A percentile compares a stretch with the other conserved stretches of the same genome.
Evolutionary conservation across 2,113 vertebrate species (phyloP).

Genomic region (Megalops atlanticus): DNA sequence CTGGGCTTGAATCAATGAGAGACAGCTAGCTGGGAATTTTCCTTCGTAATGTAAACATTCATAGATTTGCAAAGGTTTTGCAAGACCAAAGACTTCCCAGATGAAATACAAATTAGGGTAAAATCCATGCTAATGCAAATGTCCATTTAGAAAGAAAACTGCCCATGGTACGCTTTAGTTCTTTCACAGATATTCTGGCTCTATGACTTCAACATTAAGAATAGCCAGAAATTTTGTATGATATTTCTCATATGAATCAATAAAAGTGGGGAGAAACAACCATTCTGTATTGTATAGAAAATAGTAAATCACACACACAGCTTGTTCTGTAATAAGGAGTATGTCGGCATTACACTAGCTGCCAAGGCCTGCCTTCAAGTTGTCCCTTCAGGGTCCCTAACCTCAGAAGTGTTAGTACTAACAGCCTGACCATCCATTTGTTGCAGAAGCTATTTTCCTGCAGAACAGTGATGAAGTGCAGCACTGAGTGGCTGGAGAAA

Average conservation of each 20-base stretch:
- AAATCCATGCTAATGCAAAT: no score
- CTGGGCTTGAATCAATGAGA: no score
- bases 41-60: neutral
- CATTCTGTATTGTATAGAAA: neutral
- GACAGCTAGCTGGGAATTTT: neutral
- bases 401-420: neutral
- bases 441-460: neutral
- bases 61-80: no score
- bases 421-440: neutral
- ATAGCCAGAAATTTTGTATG: neutral
- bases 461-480: neutral
- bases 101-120: neutral
- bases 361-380: no score
- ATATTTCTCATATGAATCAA: neutral
- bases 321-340: neutral
- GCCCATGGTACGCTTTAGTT: no score
- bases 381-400: neutral
- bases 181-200: neutral
- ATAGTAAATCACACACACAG: no score
- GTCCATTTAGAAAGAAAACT: no score
- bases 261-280: neutral
- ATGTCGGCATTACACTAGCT: neutral
- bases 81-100: neutral
- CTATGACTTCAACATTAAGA: neutral
- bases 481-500: neutral